Percentiles rank a stretch among this genome's conserved stretches.
phyloP scores from a whole-genome alignment of 2,113 vertebrate species.

The Scatophagus argus region DNA sequence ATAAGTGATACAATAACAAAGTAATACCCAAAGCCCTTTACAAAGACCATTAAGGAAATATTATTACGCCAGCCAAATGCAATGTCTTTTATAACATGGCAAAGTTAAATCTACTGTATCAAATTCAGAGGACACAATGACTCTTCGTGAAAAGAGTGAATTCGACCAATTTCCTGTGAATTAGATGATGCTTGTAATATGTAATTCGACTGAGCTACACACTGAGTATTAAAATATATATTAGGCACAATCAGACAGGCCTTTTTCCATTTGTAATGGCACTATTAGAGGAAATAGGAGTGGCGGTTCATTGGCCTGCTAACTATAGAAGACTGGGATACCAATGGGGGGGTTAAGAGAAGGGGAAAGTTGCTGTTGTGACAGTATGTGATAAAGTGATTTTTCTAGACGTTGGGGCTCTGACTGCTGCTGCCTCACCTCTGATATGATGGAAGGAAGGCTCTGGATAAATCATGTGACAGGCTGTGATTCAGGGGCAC shows the following conservation, averaged over 20 bases:
- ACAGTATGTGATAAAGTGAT: constrained; percentile 19
- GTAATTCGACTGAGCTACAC: constrained; percentile 76
- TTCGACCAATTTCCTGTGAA: constrained; percentile 34
- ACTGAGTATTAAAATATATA: constrained; percentile 69
- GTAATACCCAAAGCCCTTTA: constrained; percentile 36
- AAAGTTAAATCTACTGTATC: constrained; percentile 76
- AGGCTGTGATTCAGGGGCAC: not conserved
- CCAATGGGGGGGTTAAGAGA: constrained; percentile 53
- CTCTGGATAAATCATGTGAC: not conserved
- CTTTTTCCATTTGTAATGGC: constrained; percentile 54
- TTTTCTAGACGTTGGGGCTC: not conserved
- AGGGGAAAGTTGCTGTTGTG: constrained; percentile 31
- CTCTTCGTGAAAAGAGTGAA: constrained; percentile 39
- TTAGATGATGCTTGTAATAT: constrained; percentile 69
- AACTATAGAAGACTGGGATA: constrained; percentile 57
- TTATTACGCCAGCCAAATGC: constrained; percentile 61
- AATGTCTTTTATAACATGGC: constrained; percentile 63
- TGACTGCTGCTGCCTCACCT: constrained; percentile 21
- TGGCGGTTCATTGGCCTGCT: constrained; percentile 68
- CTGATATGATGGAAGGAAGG: not conserved
- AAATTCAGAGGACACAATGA: constrained; percentile 62
- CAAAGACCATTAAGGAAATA: constrained; percentile 63
- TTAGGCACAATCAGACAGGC: constrained; percentile 50
- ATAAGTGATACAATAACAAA: constrained; percentile 10
- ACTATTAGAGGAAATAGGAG: constrained; percentile 64